Conservation (phyloP, 2,888 invertebrate species). For the Acanthosepion lycidas region DNA sequence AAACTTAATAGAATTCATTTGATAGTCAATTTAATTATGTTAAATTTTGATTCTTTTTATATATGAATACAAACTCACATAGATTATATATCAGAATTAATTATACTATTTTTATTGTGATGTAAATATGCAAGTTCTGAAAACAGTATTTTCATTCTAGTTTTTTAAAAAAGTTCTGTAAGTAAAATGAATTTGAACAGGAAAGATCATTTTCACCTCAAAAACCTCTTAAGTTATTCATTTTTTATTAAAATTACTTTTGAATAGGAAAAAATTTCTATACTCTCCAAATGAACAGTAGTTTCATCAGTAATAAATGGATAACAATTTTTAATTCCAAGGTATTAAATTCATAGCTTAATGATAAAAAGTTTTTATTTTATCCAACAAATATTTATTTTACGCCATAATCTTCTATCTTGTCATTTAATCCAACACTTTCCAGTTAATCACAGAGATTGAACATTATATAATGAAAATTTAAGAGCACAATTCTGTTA, state of each 20-base stretch:
- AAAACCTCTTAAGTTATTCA: neutral
- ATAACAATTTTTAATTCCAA: no score
- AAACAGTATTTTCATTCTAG: neutral
- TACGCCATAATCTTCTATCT: no score
- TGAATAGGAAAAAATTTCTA: neutral
- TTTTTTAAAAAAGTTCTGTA: neutral
- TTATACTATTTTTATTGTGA: neutral
- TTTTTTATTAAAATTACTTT: neutral
- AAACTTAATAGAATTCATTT: neutral
- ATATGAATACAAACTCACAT: neutral
- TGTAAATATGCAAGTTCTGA: neutral
- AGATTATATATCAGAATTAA: neutral
- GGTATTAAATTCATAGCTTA: neutral
- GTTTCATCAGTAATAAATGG: neutral
- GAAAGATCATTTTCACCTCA: neutral
- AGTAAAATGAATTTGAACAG: neutral
- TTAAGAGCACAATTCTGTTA: neutral
- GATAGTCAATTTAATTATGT: neutral
- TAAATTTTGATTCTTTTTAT: neutral
- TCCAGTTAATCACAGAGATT: neutral
- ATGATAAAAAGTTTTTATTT: no score
- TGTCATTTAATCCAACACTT: no score
- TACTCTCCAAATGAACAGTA: neutral
- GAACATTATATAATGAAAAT: neutral
- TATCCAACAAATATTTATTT: no score